These are phyloP conservation scores for Vulpes vulpes DNA, from an alignment of 2,113 vertebrate genomes.

Conservation along the genomic window DNA sequence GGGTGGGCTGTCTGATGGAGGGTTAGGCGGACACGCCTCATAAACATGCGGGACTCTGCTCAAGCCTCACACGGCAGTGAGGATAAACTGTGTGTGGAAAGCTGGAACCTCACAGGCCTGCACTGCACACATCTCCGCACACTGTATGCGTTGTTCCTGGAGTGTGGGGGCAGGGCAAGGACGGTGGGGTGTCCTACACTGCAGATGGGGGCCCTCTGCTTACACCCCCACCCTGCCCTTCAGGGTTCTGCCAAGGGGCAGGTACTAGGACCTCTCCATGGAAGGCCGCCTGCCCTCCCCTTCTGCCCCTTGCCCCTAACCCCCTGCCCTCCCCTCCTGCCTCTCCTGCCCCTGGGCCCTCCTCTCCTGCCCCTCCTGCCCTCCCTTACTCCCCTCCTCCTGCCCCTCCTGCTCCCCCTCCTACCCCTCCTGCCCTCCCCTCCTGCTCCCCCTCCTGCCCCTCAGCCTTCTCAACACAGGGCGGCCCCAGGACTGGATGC, in stretches of 20 bases:
- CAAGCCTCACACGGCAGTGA: fast-evolving
- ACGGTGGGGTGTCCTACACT: fast-evolving
- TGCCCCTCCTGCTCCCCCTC: too few species aligned
- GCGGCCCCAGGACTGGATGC: too few species aligned
- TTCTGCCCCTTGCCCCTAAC: too few species aligned
- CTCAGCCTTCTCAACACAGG: too few species aligned
- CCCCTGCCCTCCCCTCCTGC: too few species aligned
- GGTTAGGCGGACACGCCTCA: background rate
- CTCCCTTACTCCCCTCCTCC: too few species aligned
- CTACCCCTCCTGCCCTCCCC: too few species aligned
- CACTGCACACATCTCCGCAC: fast-evolving
- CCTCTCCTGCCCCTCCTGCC: too few species aligned
- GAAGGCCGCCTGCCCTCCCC: background rate
- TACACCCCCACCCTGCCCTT: background rate
- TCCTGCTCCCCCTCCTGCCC: too few species aligned
- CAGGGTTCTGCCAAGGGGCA: background rate
- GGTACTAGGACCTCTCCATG: background rate
- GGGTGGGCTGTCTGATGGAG: background rate
- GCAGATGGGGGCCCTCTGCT: fast-evolving
- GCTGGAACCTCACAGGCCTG: too few species aligned
- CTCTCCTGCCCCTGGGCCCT: too few species aligned
- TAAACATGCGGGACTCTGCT: fast-evolving
- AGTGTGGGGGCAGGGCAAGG: fast-evolving
- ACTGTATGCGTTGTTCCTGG: fast-evolving
- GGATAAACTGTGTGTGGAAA: fast-evolving